phyloP scores from a whole-genome alignment of 2,797 vertebrate species.

The Lophotriccus pileatus region DNA sequence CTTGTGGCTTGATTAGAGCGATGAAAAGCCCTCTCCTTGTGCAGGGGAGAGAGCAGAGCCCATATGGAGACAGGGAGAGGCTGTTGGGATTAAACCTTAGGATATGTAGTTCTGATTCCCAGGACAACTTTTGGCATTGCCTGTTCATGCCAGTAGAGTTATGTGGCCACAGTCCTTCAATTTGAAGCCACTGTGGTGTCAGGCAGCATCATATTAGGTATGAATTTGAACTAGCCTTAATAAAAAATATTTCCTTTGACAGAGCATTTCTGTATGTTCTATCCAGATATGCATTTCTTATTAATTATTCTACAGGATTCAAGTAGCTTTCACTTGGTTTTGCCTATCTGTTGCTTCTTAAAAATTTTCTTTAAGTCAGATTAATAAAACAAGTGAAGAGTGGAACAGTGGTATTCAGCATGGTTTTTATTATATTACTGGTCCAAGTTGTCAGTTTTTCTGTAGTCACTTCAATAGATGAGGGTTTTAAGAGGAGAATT shows the following conservation, averaged over 20 bases:
- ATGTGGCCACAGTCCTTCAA: background rate
- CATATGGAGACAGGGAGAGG: rapidly evolving
- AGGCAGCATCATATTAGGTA: background rate
- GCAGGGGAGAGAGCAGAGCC: background rate
- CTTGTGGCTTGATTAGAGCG: background rate
- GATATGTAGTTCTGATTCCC: background rate
- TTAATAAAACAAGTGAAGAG: background rate
- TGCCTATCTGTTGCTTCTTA: background rate
- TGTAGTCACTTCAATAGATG: background rate
- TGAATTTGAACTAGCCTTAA: background rate
- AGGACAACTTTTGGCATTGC: background rate
- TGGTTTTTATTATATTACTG: background rate
- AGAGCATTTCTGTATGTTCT: background rate
- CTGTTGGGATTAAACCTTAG: background rate
- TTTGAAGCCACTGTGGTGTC: rapidly evolving
- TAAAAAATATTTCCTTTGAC: background rate
- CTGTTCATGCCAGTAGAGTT: background rate
- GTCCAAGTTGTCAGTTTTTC: background rate
- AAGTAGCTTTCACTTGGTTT: background rate
- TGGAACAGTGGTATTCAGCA: background rate
- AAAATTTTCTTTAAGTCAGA: background rate
- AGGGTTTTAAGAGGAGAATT: background rate
- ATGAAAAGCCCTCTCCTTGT: background rate
- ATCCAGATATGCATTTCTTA: background rate
- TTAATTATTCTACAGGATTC: background rate